Percentiles rank a stretch among this genome's conserved stretches.
phyloP scores from a whole-genome alignment of 2,113 vertebrate genomes.

The Sander lucioperca region DNA sequence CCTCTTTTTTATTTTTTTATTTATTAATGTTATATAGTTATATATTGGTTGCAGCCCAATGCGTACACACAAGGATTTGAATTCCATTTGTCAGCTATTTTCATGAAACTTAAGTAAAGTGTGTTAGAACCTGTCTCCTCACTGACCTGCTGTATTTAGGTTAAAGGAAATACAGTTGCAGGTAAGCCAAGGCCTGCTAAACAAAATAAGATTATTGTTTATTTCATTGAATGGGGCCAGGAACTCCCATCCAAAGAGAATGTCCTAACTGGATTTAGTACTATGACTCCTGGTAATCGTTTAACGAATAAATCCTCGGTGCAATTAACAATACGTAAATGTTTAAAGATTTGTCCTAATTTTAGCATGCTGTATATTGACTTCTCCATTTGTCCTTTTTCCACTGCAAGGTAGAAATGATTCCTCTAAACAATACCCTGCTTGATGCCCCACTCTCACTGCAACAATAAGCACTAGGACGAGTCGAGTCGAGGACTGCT shows the following conservation, averaged over 20 bases:
- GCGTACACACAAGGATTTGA: background rate
- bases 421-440: background rate
- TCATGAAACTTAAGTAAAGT: background rate
- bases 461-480: slow-evolving; percentile 13
- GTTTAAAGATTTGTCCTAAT: background rate
- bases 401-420: background rate
- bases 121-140: background rate
- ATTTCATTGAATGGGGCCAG: slow-evolving; percentile 11
- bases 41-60: background rate
- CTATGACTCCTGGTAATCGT: background rate
- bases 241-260: slow-evolving; percentile 3
- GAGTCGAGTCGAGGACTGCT: slow-evolving; percentile 18
- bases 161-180: slow-evolving; percentile 7
- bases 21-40: no score
- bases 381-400: background rate
- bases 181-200: slow-evolving; percentile 3
- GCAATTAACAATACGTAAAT: background rate
- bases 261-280: background rate
- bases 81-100: slow-evolving; percentile 20
- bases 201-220: slow-evolving; percentile 32
- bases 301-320: background rate
- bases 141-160: background rate
- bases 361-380: background rate
- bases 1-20: no score
- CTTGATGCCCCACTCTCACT: background rate